Base-by-base conservation (phyloP, 2,113 vertebrate species). In the Anthoscopus minutus region DNA sequence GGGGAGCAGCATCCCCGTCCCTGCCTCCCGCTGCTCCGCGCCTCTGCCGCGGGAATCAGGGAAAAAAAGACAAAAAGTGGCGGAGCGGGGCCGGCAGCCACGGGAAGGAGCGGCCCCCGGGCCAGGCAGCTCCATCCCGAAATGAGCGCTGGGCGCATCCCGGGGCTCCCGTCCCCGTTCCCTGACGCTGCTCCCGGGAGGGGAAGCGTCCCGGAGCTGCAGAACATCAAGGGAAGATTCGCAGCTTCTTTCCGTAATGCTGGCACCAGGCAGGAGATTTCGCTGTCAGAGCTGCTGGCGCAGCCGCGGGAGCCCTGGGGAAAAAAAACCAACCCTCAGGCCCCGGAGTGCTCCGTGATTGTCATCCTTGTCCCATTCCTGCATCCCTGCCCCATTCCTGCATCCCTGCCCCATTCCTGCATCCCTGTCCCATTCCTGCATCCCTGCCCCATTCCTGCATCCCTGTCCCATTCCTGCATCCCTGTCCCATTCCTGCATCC, bases 41-140 rank as follows among this genome's bases (percentile, higher is more conserved):
- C 58, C 73, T 81, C 64, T 30, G 61, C 86, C 72, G 2, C 61
- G 27, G 62, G 54, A 60, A n/a, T 12, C 7, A 50, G 11, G 11
- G 7, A 2, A 7, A 2, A 8, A 4, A 15, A 4, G 5, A 31
- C 37, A 21, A 22, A 23, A 70, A 48, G 56, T 2, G 15, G 5
- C 25, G 22, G 12, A 5, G 42, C 1, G 57, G n/a, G 9, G 9
- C 16, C 51, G 25, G 64, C 28, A 25, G 15, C 22, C 1, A 62
- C 13, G 20, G 50, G 85, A 13, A 45, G 42, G 81, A 4, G 57
- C 76, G 5, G 82, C 38, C 56, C 67, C 25, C 6, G 6, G 17
- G 47, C 15, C 15, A 23, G 64, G 73, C 71, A 24, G 91, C 5
- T 53, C 72, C 74, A 57, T 27, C 86, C 87, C 72, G 1, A 64